Base-by-base conservation (phyloP, 2,888 invertebrate genomes). In the Aethes cnicana region DNA sequence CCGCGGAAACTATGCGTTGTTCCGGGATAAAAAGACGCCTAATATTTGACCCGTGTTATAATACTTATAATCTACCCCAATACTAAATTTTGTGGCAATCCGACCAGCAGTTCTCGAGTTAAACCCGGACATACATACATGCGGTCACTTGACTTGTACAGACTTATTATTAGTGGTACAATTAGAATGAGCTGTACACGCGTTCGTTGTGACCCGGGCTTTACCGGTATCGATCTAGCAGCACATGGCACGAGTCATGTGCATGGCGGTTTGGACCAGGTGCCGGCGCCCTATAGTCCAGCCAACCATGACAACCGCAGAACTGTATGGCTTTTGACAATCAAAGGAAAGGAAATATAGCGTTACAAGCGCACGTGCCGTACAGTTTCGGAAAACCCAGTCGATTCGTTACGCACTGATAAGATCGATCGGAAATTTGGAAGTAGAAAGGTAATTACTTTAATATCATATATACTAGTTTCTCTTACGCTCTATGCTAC, bases 301-400 rank as follows among this genome's bases (percentile, higher is more conserved):
- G 59, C 74, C 69, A 59, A 74, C 75, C 81, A 71, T 82, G 69
- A 73, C 77, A 53, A 63, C 66, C 62, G 50, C 66, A 57, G 60
- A 59, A 66, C 71, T 69, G 66, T 76, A 80, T 72, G 81, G 82
- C 78, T 82, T 83, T 74, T 72, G 66, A 72, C 63, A 64, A 64
- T 68, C 26, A 65, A 58, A 62, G 61, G 62, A 63, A 64, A 61
- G 52, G 52, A 53, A 58, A 56, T 63, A 63, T 60, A 53, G 53
- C 53, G 57, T 66, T 59, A 61, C 66, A 53, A 54, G 41, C 39
- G 52, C 43, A 56, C 57, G 56, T 54, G 55, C 41, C 33, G 23
- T 43, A 48, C 46, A 53, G 20, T 52, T 52, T 52, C 46, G 52
- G 32, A 39, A 52, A 52, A 46, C 18, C 37, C 32, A 47, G 37